These are phyloP conservation scores for Apaloderma vittatum DNA, from an alignment of 2,113 vertebrate species.

Conservation along the genomic window DNA sequence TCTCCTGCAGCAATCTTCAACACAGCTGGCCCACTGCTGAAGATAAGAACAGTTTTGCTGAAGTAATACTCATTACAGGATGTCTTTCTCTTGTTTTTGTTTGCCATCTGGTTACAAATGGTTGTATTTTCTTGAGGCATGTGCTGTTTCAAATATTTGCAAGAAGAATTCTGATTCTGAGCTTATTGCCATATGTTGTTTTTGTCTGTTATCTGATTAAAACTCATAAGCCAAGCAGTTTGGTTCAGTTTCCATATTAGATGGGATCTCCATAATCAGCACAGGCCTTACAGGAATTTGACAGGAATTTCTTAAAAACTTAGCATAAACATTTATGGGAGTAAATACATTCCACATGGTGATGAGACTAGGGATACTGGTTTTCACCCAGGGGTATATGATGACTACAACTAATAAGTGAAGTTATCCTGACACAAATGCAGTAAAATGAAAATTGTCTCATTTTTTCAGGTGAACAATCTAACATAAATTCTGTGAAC, in stretches of 20 bases:
- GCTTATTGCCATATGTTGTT: neutral
- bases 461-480: neutral
- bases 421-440: neutral
- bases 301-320: neutral
- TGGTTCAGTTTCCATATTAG: neutral
- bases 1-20: neutral
- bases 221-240: neutral
- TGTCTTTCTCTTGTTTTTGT: neutral
- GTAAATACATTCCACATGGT: neutral
- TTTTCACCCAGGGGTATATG: neutral
- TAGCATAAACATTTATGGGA: neutral
- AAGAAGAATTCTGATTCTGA: neutral
- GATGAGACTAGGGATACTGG: neutral
- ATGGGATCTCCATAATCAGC: neutral
- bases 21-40: neutral
- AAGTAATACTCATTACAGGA: neutral
- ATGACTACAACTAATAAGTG: neutral
- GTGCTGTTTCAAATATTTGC: neutral
- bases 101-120: neutral
- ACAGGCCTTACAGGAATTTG: neutral
- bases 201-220: neutral
- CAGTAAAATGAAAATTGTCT: neutral
- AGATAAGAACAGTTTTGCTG: conserved; percentile 24
- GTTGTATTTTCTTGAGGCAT: neutral
- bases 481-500: neutral